Base-by-base conservation (phyloP, 2,888 invertebrate species). In the Mesodorylaimus sp. region DNA sequence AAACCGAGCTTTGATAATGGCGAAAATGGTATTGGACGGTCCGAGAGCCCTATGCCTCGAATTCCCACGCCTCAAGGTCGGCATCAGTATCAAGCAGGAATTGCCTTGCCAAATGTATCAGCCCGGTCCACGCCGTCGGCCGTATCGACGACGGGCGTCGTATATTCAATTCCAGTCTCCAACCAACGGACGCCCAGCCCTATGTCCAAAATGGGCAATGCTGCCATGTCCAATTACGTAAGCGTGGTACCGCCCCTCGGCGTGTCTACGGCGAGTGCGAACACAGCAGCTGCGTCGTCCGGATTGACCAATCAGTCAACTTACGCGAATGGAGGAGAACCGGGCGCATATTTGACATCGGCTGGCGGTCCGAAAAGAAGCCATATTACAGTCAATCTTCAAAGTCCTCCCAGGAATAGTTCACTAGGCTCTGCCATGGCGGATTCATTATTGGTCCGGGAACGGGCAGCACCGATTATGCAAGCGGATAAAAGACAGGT, bases 401-500 rank as follows among this genome's bases (percentile, higher is more conserved):
- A n/a, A n/a, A n/a, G n/a, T n/a, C n/a, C n/a, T n/a, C n/a, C n/a
- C n/a, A n/a, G n/a, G n/a, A n/a, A n/a, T n/a, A n/a, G n/a, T n/a
- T n/a, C n/a, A n/a, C n/a, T n/a, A n/a, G n/a, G n/a, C n/a, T n/a
- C n/a, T n/a, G n/a, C n/a, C n/a, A n/a, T n/a, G n/a, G n/a, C n/a
- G n/a, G n/a, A n/a, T 16, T 32, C 32, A 16, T 32, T 7, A 10
- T 32, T 32, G 10, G 32, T 32, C 16, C 32, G 32, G 32, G 10
- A 32, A 32, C 7, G 16, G 10, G 7, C 16, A 10, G 7, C 32
- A 16, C 32, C 32, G 10, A 16, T 16, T 7, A 16, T 16, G 16
- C 10, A 13, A 21, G 48, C 26, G n/a, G 21, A 26, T 10, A 42
- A 45, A 28, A 46, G 37, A 28, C 45, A 45, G 19, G 49, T 49